Base-by-base conservation (phyloP, 2,888 invertebrate genomes). In the Phania funesta region DNA sequence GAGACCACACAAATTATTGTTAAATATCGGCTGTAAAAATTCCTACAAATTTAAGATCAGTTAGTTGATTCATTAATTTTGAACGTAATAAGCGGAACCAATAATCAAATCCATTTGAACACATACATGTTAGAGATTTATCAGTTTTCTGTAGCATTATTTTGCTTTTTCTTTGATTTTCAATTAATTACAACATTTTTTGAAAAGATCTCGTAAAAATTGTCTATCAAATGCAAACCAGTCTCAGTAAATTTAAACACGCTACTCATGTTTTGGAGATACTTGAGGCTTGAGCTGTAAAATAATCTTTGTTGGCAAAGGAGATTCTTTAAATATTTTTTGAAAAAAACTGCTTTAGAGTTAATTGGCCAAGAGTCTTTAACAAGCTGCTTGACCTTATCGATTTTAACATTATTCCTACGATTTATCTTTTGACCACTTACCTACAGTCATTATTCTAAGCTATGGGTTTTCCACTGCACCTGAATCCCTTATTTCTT, bases 141-240 rank as follows among this genome's bases (percentile, higher is more conserved):
- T 75, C 75, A 58, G 20, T 38, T 58, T 18, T 65, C 13, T 41
- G 22, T 44, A 35, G 16, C 8, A 46, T 52, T 29, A 46, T 56
- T 56, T 26, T 7, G 13, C 58, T 41, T 22, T n/a, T 50, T 62
- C 9, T 54, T 56, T 56, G 52, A 64, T 74, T 78, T 77, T 70
- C 58, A 82, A 74, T 70, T 82, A 78, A 82, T 82, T 82, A 78
- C 54, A 74, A 62, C 18, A 67, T 65, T 64, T 64, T 68, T 78
- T 74, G 13, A 60, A 71, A 80, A 65, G 50, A 74, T 78, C 50
- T 64, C 64, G 78, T 70, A 68, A 58, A 64, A 50, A 82, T 74
- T 74, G 35, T 64, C 54, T 50, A 41, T 46, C 73, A 78, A 29
- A 50, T 56, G 29, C 41, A 71, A 41, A 52, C 32, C 32, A 62